Percentiles rank a stretch among this genome's conserved stretches.
Conservation (phyloP, 2,888 invertebrate species). For the Lepidocyrtinus sp. region DNA sequence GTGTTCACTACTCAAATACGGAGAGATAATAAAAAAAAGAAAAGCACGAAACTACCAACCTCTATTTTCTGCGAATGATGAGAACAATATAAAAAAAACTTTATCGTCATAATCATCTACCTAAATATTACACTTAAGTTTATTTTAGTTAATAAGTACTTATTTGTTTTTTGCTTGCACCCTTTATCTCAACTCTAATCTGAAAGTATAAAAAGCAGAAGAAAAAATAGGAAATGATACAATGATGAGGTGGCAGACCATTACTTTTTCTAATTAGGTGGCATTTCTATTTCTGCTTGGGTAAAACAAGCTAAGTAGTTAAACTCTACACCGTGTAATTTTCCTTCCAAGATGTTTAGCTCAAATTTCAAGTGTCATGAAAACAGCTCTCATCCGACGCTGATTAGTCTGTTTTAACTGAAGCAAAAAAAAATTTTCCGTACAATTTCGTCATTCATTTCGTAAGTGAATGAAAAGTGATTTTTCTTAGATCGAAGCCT, state of each 20-base stretch:
- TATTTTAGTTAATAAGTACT: constrained; percentile 32
- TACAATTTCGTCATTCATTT: constrained; percentile 1
- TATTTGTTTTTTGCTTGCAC: constrained; percentile 25
- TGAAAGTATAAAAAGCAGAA: constrained; percentile 41
- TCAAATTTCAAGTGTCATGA: not conserved
- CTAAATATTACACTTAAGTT: constrained; percentile 11
- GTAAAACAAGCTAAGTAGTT: not conserved
- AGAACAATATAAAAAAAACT: constrained; percentile 20
- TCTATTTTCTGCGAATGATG: constrained; percentile 15
- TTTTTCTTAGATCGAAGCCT: not conserved
- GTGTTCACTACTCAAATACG: not conserved
- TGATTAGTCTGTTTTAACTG: not conserved
- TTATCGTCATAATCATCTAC: constrained; percentile 15
- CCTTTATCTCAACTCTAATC: constrained; percentile 40
- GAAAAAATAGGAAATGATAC: constrained; percentile 18
- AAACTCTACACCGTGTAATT: not conserved
- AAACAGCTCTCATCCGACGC: not conserved
- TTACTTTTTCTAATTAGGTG: not conserved
- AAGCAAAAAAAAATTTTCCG: not conserved
- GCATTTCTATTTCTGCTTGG: not conserved
- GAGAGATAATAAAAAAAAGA: constrained; percentile 3
- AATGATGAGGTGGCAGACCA: not conserved
- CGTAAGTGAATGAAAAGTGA: no score
- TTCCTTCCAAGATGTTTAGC: not conserved
- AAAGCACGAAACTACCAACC: not conserved